Conservation (phyloP, 2,888 invertebrate genomes). For the Drosophila paranaensis region DNA sequence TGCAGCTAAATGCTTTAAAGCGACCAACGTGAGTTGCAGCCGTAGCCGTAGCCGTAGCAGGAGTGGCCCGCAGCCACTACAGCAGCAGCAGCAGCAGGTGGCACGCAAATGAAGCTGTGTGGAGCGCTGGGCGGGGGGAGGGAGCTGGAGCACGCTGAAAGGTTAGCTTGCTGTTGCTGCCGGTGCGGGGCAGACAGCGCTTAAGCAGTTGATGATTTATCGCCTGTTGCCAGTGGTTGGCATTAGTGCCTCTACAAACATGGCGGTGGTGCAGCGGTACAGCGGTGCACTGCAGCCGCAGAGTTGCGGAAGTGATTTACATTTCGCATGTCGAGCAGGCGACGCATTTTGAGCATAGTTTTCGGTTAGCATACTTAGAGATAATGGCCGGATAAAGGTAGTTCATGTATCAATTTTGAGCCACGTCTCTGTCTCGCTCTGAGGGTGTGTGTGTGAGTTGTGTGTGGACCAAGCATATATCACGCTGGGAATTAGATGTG, state of each 20-base stretch:
- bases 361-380: constrained; percentile 61
- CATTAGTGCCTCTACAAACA: constrained; percentile 36
- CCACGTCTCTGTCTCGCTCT: not conserved
- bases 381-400: constrained; percentile 80
- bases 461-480: constrained; percentile 38
- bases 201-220: constrained; percentile 80
- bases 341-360: constrained; percentile 76
- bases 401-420: constrained; percentile 73
- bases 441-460: constrained; percentile 37
- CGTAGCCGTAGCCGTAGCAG: constrained; percentile 8
- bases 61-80: constrained; percentile 6
- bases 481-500: constrained; percentile 39
- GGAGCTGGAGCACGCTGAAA: not conserved
- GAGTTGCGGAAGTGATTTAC: constrained; percentile 76
- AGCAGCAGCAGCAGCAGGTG: constrained; percentile 47
- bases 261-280: constrained; percentile 10
- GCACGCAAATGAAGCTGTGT: constrained; percentile 45
- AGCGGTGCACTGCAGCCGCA: constrained; percentile 45
- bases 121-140: not conserved
- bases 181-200: constrained; percentile 52
- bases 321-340: constrained; percentile 71
- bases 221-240: constrained; percentile 62
- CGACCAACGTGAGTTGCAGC: constrained; percentile 69
- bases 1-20: constrained; percentile 76
- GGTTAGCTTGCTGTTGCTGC: constrained; percentile 28